Evolutionary conservation across 2,888 invertebrate genomes (phyloP), one percentile per base, ranked within the genome.

Genomic region (Megalurothrips usitatus): DNA sequence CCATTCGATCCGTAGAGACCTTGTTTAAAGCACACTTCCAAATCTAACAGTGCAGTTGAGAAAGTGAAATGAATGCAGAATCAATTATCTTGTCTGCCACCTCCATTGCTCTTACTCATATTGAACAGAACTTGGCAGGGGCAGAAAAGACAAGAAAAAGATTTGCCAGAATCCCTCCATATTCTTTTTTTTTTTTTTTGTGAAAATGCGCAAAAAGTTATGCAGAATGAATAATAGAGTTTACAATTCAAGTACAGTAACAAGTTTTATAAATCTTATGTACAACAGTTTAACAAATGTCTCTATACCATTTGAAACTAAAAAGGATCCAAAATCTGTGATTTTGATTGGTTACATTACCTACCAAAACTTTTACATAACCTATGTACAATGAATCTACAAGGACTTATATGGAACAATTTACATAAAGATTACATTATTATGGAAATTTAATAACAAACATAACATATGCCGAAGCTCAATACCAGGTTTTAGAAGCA

Each of bases 261-360:
- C 68, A 75, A 75, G 26, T 75, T 75, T 75, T 75, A 26, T 26
- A 75, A 75, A 75, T 75, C 68, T 75, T 75, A 75, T 75, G 12
- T 75, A 75, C 68, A 75, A 75, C 26, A 23, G 26, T 26, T 26
- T 75, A 75, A 75, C 68, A 75, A 23, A 75, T 23, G 26, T 26
- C 12, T 12, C 68, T 75, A 19, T 11, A 3, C 23, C 23, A 68
- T 23, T 8, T 75, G 12, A 75, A 75, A 75, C 23, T 11, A 23
- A 19, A 17, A 58, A 17, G 19, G 14, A 58, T 58, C 58, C 58
- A 17, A 58, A 58, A 58, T 19, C 58, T 19, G 58, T 19, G 58
- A 58, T 58, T 58, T 9, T 14, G 11, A 19, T 19, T 58, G 19
- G 58, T 26, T 26, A 75, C 23, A 23, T 75, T 26, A 26, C 12